A percentile compares a stretch with the other conserved stretches of the same genome.
These are phyloP conservation scores for Xiphophorus maculatus DNA, from an alignment of 2,113 vertebrate species.

Conservation along the genomic window DNA sequence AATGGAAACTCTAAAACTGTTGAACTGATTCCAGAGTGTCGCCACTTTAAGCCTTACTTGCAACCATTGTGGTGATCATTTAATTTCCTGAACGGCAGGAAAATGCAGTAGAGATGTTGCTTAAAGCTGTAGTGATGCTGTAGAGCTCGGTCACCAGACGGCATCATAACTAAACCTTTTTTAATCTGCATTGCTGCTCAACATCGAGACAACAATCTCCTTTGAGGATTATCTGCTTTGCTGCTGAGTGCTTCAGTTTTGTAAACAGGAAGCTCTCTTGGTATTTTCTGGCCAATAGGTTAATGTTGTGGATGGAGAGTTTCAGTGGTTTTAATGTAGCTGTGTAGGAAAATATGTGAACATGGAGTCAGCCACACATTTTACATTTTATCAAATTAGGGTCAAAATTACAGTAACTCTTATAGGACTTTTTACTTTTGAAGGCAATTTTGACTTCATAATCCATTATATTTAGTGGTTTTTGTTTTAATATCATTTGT, in stretches of 20 bases:
- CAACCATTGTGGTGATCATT: constrained; percentile 7
- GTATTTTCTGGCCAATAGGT: constrained; percentile 24
- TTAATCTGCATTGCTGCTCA: constrained; percentile 60
- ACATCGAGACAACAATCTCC: constrained; percentile 63
- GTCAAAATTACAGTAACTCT: too few species aligned
- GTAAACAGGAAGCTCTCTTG: constrained; percentile 41
- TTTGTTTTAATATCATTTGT: too few species aligned
- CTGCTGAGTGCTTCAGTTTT: constrained; percentile 34
- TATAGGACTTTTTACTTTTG: too few species aligned
- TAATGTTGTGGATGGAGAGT: constrained; percentile 10
- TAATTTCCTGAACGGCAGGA: not conserved
- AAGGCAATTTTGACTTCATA: too few species aligned
- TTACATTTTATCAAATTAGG: too few species aligned
- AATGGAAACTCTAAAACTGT: not conserved
- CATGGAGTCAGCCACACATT: not conserved
- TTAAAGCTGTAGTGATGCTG: constrained; percentile 13
- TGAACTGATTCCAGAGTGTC: not conserved
- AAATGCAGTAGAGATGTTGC: not conserved
- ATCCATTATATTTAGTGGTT: too few species aligned
- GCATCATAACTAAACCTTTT: constrained; percentile 61
- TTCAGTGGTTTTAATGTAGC: not conserved
- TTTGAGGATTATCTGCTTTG: constrained; percentile 69
- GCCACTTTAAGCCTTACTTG: not conserved
- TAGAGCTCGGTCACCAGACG: constrained; percentile 41
- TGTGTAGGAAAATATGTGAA: not conserved